Percentiles rank a stretch among this genome's conserved stretches.
Evolutionary conservation across 92 coral and sea anemone species (phyloP).

Genomic region (Siderastrea radians): DNA sequence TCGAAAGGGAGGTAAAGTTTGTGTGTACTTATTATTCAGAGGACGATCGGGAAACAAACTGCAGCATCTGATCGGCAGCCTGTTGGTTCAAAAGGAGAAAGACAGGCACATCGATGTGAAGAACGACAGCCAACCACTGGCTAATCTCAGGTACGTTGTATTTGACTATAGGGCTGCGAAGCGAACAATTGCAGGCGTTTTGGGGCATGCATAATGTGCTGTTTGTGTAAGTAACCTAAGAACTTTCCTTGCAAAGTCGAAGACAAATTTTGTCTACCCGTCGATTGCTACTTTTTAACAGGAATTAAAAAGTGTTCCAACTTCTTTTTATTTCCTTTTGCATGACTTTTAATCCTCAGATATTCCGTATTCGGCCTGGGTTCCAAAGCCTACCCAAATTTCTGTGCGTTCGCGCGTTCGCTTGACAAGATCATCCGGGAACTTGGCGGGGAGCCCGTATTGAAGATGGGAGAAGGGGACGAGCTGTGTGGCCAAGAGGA

Average conservation of each 20-base stretch:
- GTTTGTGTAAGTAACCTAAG: too few species aligned
- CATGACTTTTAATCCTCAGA: conserved; percentile 34
- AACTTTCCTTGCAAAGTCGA: too few species aligned
- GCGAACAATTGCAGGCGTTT: too few species aligned
- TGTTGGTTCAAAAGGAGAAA: conserved; percentile 83
- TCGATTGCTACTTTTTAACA: too few species aligned
- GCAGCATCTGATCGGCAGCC: conserved; percentile 58
- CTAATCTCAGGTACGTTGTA: conserved; percentile 73
- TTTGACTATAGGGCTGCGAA: neutral
- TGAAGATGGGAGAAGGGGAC: conserved; percentile 94
- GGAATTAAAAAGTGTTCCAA: too few species aligned
- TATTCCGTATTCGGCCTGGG: conserved; percentile 98
- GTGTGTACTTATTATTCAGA: neutral
- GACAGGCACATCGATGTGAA: conserved; percentile 60
- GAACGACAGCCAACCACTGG: conserved; percentile 84
- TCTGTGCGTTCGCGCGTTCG: conserved; percentile 98
- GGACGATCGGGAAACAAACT: conserved; percentile 42
- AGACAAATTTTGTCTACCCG: too few species aligned
- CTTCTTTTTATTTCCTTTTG: neutral
- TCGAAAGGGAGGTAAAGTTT: neutral
- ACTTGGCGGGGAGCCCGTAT: conserved; percentile 95
- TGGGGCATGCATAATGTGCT: neutral
- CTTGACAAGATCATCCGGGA: conserved; percentile 88
- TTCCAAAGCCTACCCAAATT: conserved; percentile 97
- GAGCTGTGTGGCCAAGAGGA: conserved; percentile 98